Evolutionary conservation across 2,113 vertebrate genomes (phyloP), one percentile per base, ranked within the genome.

Genomic region (Oreochromis niloticus): DNA sequence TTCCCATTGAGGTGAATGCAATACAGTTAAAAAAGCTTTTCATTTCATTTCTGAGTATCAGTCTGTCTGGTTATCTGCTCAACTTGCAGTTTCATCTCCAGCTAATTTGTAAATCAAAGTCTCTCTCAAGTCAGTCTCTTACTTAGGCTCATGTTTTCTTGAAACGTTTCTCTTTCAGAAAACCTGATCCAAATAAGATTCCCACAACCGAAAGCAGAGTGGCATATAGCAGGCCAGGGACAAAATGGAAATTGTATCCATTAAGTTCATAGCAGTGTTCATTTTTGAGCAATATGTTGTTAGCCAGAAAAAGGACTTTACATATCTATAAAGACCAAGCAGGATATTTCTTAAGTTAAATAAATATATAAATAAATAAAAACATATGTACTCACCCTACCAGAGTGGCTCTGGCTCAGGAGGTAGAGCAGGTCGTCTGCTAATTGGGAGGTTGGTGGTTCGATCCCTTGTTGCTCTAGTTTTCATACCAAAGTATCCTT

Each of bases 261-360:
- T 88, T 11, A 81, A 85, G 81, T 87, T 88, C 86, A 46, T 87
- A 17, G 78, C 43, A 83, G 87, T 93, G 81, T 90, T 89, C 80
- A 82, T 93, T 87, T 68, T 34, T 85, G 41, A 73, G 41, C 14
- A 73, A 73, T 7, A 48, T 17, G 68, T 73, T 73, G 68, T 73
- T 73, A 73, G 13, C 22, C 13, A 46, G 8, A 73, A 13, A 27
- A 17, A 73, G 22, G 68, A 17, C 41, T 46, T 48, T 0, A 48
- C n/a, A 16, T 48, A 46, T 17, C 22, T 48, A 30, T 10, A 11
- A 73, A 73, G 13, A 46, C 2, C 5, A 46, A 73, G 41, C 14
- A 73, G 68, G 8, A 0, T 1, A 73, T 73, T 73, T 73, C 3
- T 73, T 0, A 11, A 73, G 41, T 11, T 4, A 17, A 52, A 82